These are phyloP conservation scores for Charaxes varanes DNA, from an alignment of 1,140 invertebrate genomes.

Conservation along the genomic window DNA sequence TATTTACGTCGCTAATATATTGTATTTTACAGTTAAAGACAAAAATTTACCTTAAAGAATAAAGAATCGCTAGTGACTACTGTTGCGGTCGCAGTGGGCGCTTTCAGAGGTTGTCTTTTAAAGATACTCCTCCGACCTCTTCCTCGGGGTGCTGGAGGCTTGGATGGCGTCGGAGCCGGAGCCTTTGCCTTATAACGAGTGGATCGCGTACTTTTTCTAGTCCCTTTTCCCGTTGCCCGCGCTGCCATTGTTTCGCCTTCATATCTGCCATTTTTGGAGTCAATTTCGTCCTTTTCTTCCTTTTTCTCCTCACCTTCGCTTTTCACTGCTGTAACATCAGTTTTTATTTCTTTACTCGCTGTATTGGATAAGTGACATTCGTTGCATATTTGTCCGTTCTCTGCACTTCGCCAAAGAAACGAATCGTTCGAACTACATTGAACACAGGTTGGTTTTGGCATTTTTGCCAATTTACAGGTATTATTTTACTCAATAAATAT, in stretches of 20 bases:
- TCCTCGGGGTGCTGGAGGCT: constrained; percentile 76
- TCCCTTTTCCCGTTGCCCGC: constrained; percentile 56
- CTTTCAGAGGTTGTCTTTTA: constrained; percentile 87
- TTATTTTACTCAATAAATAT: constrained; percentile 11
- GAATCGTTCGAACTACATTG: constrained; percentile 63
- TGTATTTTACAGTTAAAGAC: too few species aligned
- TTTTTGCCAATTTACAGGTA: constrained; percentile 23
- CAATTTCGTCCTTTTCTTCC: constrained; percentile 48
- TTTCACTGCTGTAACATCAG: constrained; percentile 32
- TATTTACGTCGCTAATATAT: too few species aligned
- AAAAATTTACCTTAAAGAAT: constrained; percentile 90
- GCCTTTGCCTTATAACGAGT: constrained; percentile 64
- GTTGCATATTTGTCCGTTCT: constrained; percentile 69
- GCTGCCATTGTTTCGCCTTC: constrained; percentile 55
- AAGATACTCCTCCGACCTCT: constrained; percentile 86
- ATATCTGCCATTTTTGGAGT: constrained; percentile 40
- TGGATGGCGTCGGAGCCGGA: constrained; percentile 34
- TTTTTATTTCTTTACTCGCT: constrained; percentile 39
- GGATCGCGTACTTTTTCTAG: constrained; percentile 61
- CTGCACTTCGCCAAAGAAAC: constrained; percentile 60
- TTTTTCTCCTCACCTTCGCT: constrained; percentile 46
- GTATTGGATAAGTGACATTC: constrained; percentile 62
- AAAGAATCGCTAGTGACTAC: constrained; percentile 87
- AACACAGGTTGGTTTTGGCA: constrained; percentile 68
- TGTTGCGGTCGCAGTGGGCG: constrained; percentile 85